A percentile compares a stretch with the other conserved stretches of the same genome.
Evolutionary conservation across 2,888 invertebrate species (phyloP).

Genomic region (Dynastes grantii): DNA sequence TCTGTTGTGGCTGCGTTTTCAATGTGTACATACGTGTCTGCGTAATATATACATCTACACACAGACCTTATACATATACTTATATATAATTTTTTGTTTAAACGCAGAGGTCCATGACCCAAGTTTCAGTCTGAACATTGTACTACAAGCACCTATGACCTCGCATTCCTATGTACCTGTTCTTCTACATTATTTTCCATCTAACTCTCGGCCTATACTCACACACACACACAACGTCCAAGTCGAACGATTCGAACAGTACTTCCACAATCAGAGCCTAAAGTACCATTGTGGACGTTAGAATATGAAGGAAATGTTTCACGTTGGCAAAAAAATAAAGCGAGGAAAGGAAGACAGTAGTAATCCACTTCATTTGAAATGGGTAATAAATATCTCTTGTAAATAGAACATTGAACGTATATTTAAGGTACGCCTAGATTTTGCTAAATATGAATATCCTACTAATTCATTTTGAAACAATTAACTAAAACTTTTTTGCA

Average conservation of each 20-base stretch:
- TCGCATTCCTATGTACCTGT: slow-evolving; percentile 70
- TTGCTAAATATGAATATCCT: too few relatives aligned
- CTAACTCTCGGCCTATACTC: slow-evolving; percentile 37
- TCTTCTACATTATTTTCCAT: slow-evolving; percentile 59
- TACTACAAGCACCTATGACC: slow-evolving; percentile 70
- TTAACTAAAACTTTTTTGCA: too few relatives aligned
- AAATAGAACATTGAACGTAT: too few relatives aligned
- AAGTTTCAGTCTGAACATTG: slow-evolving; percentile 66
- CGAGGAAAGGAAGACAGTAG: too few relatives aligned
- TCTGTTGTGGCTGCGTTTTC: slow-evolving; percentile 58
- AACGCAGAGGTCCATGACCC: slow-evolving; percentile 67
- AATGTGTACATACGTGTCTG: slow-evolving; percentile 22
- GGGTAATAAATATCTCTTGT: too few relatives aligned
- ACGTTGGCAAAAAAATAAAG: too few relatives aligned
- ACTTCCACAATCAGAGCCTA: not conserved
- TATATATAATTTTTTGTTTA: slow-evolving; percentile 53
- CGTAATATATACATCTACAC: slow-evolving; percentile 13
- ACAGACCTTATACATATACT: not conserved
- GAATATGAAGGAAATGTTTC: too few relatives aligned
- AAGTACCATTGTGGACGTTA: not conserved
- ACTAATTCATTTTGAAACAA: too few relatives aligned
- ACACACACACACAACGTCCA: not conserved
- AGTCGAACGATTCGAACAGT: slow-evolving; percentile 32
- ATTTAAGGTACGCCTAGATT: too few relatives aligned
- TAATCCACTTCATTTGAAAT: too few relatives aligned